phyloP scores from a whole-genome alignment of 1,140 invertebrate species.

The Notospermus geniculatus region DNA sequence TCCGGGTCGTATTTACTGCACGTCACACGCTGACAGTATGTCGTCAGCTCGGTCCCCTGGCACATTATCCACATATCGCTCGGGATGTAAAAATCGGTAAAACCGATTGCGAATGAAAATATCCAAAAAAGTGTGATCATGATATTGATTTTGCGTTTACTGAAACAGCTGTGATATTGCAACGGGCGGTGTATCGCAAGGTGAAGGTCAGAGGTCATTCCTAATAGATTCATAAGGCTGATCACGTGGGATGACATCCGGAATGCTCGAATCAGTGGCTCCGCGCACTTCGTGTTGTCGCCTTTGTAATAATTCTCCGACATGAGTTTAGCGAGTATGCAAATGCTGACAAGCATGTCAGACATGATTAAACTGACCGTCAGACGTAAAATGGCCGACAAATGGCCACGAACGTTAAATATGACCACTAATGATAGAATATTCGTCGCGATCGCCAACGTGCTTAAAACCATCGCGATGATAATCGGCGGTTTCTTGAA shows the following conservation, averaged over 20 bases:
- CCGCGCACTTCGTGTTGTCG: constrained; percentile 5
- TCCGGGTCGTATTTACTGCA: constrained; percentile 41
- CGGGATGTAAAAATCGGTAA: constrained; percentile 51
- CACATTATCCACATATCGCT: neutral
- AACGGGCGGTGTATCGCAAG: constrained; percentile 82
- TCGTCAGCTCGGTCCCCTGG: constrained; percentile 40
- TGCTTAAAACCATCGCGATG: constrained; percentile 29
- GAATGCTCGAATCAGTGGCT: no score
- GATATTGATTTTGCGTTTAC: constrained; percentile 63
- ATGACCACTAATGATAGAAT: constrained; percentile 32
- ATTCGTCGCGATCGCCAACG: constrained; percentile 31
- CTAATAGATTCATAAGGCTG: constrained; percentile 65
- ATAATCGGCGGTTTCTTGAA: constrained; percentile 30
- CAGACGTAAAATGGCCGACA: constrained; percentile 37
- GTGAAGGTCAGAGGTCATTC: constrained; percentile 72
- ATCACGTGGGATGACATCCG: constrained; percentile 45
- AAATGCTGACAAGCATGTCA: constrained; percentile 37
- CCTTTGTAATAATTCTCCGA: constrained; percentile 28
- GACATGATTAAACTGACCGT: constrained; percentile 38
- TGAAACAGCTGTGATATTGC: constrained; percentile 69
- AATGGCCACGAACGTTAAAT: constrained; percentile 22
- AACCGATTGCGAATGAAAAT: constrained; percentile 58
- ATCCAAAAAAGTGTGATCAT: constrained; percentile 68
- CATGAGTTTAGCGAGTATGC: constrained; percentile 31
- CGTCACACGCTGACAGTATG: constrained; percentile 55